Percentiles rank a stretch among this genome's conserved stretches.
phyloP scores from a whole-genome alignment of 2,888 invertebrate genomes.

The Drosophila flavopinicola region DNA sequence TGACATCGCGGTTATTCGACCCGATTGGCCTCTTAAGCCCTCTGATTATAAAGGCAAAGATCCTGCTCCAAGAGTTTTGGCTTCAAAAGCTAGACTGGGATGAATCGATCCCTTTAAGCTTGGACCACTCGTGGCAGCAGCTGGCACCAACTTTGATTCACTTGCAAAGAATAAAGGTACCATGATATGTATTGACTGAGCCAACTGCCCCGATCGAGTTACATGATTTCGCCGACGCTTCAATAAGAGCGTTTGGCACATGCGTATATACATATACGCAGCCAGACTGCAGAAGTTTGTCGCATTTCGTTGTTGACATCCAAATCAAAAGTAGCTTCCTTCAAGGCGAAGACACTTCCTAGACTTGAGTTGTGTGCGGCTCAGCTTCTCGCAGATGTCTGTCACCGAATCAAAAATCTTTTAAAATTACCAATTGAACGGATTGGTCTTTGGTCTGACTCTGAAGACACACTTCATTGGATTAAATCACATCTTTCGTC shows the following conservation, averaged over 20 bases:
- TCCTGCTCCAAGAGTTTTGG: not conserved
- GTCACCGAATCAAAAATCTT: not conserved
- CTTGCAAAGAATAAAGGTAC: no score
- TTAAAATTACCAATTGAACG: not conserved
- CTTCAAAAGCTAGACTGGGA: not conserved
- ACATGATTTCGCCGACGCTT: not conserved
- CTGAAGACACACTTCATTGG: not conserved
- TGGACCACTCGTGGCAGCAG: not conserved
- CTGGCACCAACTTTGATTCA: not conserved
- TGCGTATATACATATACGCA: not conserved
- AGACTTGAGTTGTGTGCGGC: not conserved
- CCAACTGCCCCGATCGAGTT: no score
- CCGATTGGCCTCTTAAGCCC: no score
- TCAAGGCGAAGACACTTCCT: constrained; percentile 1
- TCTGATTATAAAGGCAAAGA: not conserved
- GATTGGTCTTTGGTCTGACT: not conserved
- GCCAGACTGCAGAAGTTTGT: not conserved
- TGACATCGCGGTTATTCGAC: no score
- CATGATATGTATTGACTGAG: no score
- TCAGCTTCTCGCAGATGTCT: not conserved
- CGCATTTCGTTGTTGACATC: not conserved
- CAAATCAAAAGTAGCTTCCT: no score
- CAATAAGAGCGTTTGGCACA: not conserved
- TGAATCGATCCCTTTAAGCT: not conserved
- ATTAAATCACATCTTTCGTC: not conserved